These are phyloP conservation scores for Lepisosteus oculatus DNA, from an alignment of 2,113 vertebrate species.

Conservation along the genomic window DNA sequence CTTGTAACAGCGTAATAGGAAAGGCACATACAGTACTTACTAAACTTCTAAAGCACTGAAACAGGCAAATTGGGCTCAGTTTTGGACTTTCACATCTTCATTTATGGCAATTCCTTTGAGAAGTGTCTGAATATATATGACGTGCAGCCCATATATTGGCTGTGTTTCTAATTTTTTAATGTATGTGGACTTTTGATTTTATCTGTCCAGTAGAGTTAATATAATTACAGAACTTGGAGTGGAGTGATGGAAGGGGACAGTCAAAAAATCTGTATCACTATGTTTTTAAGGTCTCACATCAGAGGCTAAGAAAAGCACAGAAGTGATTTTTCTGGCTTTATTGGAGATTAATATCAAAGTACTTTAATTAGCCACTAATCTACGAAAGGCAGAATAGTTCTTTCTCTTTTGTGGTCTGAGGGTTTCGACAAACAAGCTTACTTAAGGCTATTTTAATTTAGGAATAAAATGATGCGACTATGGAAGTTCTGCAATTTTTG, in stretches of 20 bases:
- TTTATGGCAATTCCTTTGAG: slow-evolving; percentile 69
- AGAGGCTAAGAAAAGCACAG: too few relatives aligned
- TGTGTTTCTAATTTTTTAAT: slow-evolving; percentile 76
- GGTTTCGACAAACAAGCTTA: too few relatives aligned
- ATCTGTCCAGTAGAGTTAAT: slow-evolving; percentile 77
- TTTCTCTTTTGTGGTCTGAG: too few relatives aligned
- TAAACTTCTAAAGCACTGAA: slow-evolving; percentile 24
- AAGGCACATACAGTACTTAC: slow-evolving; percentile 20
- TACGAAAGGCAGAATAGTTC: too few relatives aligned
- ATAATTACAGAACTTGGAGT: slow-evolving; percentile 72
- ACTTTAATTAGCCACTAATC: too few relatives aligned
- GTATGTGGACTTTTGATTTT: slow-evolving; percentile 69
- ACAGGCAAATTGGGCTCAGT: slow-evolving; percentile 64
- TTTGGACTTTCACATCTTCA: slow-evolving; percentile 67
- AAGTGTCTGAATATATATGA: slow-evolving; percentile 68
- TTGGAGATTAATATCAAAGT: too few relatives aligned
- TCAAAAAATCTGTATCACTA: slow-evolving; percentile 11
- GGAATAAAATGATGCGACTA: too few relatives aligned
- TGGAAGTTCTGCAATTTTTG: too few relatives aligned
- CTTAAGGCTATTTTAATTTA: too few relatives aligned
- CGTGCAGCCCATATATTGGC: slow-evolving; percentile 72
- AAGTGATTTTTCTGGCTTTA: too few relatives aligned
- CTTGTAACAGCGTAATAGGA: slow-evolving; percentile 56
- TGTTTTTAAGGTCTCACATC: too few relatives aligned
- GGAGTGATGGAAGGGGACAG: slow-evolving; percentile 41